phyloP scores from a whole-genome alignment of 2,888 invertebrate species.

The Bhutanitis thaidina region DNA sequence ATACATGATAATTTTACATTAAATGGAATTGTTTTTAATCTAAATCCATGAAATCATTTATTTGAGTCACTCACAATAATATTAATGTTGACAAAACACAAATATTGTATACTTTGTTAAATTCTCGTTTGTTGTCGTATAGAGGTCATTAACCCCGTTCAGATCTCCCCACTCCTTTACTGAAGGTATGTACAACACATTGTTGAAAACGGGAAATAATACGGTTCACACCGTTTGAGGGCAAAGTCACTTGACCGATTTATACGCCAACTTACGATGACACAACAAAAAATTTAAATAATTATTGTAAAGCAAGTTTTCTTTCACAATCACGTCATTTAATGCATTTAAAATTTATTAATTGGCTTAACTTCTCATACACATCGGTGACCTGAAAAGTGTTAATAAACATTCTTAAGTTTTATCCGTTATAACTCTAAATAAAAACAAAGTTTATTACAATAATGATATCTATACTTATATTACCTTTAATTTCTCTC shows the following conservation, averaged over 20 bases:
- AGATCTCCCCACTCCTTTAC: constrained; percentile 58
- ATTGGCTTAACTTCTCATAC: constrained; percentile 2
- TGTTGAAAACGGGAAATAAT: constrained; percentile 72
- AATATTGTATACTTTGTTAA: constrained; percentile 2
- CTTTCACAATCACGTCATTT: background rate
- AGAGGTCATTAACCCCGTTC: constrained; percentile 65
- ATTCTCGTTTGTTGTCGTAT: constrained; percentile 16
- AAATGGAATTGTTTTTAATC: too few species aligned
- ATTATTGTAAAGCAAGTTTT: constrained; percentile 5
- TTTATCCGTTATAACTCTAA: background rate
- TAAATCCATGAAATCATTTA: too few species aligned
- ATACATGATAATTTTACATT: too few species aligned
- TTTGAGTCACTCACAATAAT: background rate
- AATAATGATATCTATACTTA: too few species aligned
- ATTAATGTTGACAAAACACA: background rate
- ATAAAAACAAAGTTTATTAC: too few species aligned
- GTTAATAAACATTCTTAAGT: background rate
- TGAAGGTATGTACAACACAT: constrained; percentile 52
- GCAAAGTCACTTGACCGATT: constrained; percentile 31
- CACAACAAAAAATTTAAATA: constrained; percentile 11
- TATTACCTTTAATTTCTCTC: too few species aligned
- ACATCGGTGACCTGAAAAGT: constrained; percentile 1
- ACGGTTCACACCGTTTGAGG: constrained; percentile 68
- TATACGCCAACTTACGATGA: constrained; percentile 11
- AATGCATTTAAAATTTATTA: background rate